Evolutionary conservation across 2,888 invertebrate species (phyloP).

Genomic region (Phyllotreta cruciferae): DNA sequence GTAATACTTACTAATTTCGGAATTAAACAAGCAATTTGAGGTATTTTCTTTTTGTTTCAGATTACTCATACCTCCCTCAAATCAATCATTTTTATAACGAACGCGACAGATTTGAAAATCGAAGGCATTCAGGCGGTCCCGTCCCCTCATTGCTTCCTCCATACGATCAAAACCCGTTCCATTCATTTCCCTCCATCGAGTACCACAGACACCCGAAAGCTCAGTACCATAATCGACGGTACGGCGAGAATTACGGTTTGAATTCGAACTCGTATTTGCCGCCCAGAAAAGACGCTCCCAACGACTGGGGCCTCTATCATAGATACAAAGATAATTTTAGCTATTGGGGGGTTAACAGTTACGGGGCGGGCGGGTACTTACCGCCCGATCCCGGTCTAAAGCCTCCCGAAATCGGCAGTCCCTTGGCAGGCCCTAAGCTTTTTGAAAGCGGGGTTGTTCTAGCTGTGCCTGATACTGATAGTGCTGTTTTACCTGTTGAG

Average conservation of each 20-base stretch:
- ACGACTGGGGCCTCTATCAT: constrained; percentile 57
- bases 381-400: constrained; percentile 30
- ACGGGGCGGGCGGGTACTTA: constrained; percentile 37
- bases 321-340: constrained; percentile 48
- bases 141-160: constrained; percentile 27
- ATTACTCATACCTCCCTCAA: constrained; percentile 50
- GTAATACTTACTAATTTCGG: constrained; percentile 11
- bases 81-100: constrained; percentile 35
- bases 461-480: constrained; percentile 42
- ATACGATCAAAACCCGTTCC: constrained; percentile 45
- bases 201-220: constrained; percentile 44
- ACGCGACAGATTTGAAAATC: constrained; percentile 37
- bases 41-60: constrained; percentile 47
- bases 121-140: constrained; percentile 25
- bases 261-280: constrained; percentile 47
- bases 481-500: constrained; percentile 50
- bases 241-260: constrained; percentile 48
- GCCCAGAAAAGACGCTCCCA: constrained; percentile 52
- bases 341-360: constrained; percentile 52
- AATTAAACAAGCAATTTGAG: constrained; percentile 16
- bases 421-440: constrained; percentile 35
- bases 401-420: constrained; percentile 30
- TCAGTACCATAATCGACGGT: constrained; percentile 45
- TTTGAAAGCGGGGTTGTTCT: constrained; percentile 21
- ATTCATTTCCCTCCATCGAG: constrained; percentile 47